Conservation (phyloP, 2,797 vertebrate species). For the Falco biarmicus region DNA sequence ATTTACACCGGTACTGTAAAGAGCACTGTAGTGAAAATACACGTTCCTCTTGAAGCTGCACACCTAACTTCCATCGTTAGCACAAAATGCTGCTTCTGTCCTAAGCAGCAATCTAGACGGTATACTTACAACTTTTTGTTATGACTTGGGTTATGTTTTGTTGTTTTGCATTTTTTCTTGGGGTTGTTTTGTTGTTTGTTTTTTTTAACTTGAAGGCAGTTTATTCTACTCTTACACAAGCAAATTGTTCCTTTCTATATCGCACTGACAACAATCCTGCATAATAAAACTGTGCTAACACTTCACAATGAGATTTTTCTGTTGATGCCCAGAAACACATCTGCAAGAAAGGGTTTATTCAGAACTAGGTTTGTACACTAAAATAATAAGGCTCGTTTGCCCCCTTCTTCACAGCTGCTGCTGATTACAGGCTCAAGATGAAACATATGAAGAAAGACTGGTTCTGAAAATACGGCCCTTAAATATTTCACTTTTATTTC, state of each 20-base stretch:
- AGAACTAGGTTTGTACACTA: background rate
- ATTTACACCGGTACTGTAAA: background rate
- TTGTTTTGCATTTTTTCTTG: background rate
- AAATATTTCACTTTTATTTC: background rate
- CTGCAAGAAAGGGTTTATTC: constrained; percentile 1
- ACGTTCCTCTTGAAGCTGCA: constrained; percentile 14
- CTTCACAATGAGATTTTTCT: background rate
- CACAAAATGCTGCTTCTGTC: background rate
- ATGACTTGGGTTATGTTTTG: background rate
- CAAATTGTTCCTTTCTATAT: background rate
- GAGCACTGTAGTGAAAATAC: constrained; percentile 17
- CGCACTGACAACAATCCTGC: background rate
- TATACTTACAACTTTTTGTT: background rate
- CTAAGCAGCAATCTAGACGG: background rate
- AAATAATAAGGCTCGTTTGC: background rate
- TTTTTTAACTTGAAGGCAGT: background rate
- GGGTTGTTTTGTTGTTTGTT: background rate
- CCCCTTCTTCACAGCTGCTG: background rate
- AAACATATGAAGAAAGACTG: background rate
- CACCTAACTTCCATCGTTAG: background rate
- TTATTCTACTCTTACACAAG: background rate
- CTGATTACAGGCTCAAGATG: background rate
- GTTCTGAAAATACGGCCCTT: background rate
- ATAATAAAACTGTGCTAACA: background rate
- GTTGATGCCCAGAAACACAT: background rate